Evolutionary conservation across 2,888 invertebrate species (phyloP).

Genomic region (Pandemis heparana): DNA sequence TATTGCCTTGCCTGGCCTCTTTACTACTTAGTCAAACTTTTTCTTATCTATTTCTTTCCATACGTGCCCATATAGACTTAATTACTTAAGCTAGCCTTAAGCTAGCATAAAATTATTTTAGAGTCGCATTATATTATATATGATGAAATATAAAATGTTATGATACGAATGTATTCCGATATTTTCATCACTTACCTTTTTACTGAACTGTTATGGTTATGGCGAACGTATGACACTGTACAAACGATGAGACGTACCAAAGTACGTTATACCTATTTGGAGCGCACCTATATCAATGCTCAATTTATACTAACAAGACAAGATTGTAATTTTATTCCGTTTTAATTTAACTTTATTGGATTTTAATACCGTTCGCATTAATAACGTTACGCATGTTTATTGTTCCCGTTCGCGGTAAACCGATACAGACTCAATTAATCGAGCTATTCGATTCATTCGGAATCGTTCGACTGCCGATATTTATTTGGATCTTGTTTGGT

Average conservation of each 20-base stretch:
- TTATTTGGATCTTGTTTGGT: conserved; percentile 31
- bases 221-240: no score
- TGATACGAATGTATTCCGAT: not conserved
- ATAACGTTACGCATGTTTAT: conserved; percentile 13
- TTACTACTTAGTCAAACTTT: not conserved
- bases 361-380: conserved; percentile 3
- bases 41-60: not conserved
- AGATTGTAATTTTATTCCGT: not conserved
- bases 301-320: not conserved
- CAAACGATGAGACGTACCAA: no score
- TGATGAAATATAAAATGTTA: no score
- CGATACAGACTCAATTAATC: conserved; percentile 39
- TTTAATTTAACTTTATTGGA: not conserved
- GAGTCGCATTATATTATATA: not conserved
- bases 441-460: conserved; percentile 29
- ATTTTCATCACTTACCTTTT: not conserved
- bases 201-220: not conserved
- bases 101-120: not conserved
- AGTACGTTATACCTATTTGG: no score
- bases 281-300: not conserved
- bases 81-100: not conserved
- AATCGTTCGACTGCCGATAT: conserved; percentile 35
- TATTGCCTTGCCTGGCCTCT: not conserved
- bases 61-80: not conserved
- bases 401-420: conserved; percentile 18